Percentiles rank a stretch among this genome's conserved stretches.
phyloP scores from a whole-genome alignment of 2,113 vertebrate genomes.

The Pandion haliaetus region DNA sequence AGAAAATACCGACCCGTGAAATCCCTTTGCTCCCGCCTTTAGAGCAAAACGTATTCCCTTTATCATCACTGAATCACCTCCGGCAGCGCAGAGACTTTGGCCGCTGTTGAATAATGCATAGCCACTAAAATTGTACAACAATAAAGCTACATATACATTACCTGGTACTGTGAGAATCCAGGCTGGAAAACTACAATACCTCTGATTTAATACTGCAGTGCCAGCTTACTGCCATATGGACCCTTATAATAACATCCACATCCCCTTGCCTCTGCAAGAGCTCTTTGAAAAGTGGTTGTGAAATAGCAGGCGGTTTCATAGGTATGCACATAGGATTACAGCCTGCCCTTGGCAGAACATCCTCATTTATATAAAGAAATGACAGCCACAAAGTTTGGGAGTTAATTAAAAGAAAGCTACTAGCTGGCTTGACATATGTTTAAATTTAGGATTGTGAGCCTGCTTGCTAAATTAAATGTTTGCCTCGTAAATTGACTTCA shows the following conservation, averaged over 20 bases:
- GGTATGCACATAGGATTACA: not conserved
- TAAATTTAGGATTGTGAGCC: conserved; percentile 48
- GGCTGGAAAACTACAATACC: conserved; percentile 2
- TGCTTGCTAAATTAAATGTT: conserved; percentile 55
- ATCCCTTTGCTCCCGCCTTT: not conserved
- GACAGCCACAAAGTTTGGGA: conserved; percentile 41
- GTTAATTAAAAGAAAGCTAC: conserved; percentile 61
- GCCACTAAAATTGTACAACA: conserved; percentile 15
- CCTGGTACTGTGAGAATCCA: not conserved
- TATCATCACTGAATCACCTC: conserved; percentile 23
- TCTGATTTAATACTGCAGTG: conserved; percentile 24
- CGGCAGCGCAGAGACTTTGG: not conserved
- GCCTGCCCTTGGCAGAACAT: conserved; percentile 50
- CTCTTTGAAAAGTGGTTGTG: not conserved
- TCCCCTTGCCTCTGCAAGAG: conserved; percentile 15
- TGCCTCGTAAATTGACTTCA: conserved; percentile 35
- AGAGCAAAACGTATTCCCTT: not conserved
- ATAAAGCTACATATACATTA: conserved; percentile 25
- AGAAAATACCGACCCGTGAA: not conserved
- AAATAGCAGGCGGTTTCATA: not conserved
- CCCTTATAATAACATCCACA: conserved; percentile 6
- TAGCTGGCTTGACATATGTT: conserved; percentile 53
- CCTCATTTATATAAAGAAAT: conserved; percentile 40
- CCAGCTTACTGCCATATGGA: not conserved
- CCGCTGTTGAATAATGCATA: conserved; percentile 32